Evolutionary conservation across 1,140 invertebrate species (phyloP).

Genomic region (Ceratina calcarata): DNA sequence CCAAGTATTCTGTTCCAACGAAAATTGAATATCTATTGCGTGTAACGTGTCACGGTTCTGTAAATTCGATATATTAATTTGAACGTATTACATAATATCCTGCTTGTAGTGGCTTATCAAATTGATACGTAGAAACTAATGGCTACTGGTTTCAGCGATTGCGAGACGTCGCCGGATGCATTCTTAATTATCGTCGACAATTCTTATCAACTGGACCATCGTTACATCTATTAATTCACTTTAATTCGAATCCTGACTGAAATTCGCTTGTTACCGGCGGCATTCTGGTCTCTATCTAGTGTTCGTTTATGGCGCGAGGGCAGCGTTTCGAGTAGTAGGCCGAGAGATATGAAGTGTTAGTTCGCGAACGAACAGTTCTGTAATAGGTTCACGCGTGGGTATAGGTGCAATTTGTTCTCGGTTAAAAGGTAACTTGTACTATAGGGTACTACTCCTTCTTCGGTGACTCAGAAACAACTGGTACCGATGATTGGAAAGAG

Average conservation of each 20-base stretch:
- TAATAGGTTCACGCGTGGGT: constrained; percentile 12
- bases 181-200: too few species aligned
- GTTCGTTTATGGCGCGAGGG: neutral
- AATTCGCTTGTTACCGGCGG: too few species aligned
- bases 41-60: neutral
- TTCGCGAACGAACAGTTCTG: neutral
- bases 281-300: neutral
- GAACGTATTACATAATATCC: neutral
- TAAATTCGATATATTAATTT: neutral
- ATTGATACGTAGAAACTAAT: neutral
- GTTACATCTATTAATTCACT: too few species aligned
- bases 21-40: neutral
- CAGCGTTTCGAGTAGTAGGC: neutral
- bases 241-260: too few species aligned
- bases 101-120: neutral
- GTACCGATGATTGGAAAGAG: neutral
- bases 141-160: neutral
- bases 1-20: too few species aligned
- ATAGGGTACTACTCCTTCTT: neutral
- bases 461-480: neutral
- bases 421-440: constrained; percentile 14
- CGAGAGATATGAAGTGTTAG: constrained; percentile 5
- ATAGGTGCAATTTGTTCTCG: constrained; percentile 10
- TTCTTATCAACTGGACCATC: too few species aligned
- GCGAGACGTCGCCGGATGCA: neutral